A percentile compares a stretch with the other conserved stretches of the same genome.
Conservation (phyloP, 2,113 vertebrate genomes). For the Ranitomeya imitator region DNA sequence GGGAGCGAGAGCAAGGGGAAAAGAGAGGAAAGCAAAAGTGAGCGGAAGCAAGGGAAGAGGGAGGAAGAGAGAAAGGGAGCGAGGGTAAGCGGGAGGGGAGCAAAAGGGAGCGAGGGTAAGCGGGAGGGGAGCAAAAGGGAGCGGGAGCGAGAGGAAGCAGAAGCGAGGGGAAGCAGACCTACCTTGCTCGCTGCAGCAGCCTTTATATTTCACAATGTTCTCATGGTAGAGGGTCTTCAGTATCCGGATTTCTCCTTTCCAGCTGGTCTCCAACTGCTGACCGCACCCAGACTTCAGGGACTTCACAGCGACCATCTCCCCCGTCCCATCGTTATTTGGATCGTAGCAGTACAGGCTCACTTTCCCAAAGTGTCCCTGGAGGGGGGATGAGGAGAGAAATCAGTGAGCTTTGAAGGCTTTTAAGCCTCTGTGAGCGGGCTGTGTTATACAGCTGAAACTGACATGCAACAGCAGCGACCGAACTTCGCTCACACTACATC, state of each 20-base stretch:
- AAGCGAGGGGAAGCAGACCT: neutral
- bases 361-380: slow-evolving; percentile 91
- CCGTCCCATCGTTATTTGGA: slow-evolving; percentile 85
- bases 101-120: too few species aligned
- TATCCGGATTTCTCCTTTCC: slow-evolving; percentile 89
- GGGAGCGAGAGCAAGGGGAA: too few species aligned
- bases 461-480: too few species aligned
- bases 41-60: too few species aligned
- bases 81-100: too few species aligned
- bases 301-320: slow-evolving; percentile 91
- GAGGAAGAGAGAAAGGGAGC: too few species aligned
- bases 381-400: neutral
- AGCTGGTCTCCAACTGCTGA: slow-evolving; percentile 74
- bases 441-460: too few species aligned
- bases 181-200: slow-evolving; percentile 89
- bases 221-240: slow-evolving; percentile 84
- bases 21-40: too few species aligned
- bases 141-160: too few species aligned
- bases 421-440: too few species aligned
- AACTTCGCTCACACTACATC: too few species aligned
- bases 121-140: too few species aligned
- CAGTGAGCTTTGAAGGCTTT: neutral
- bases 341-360: slow-evolving; percentile 89
- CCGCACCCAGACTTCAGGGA: slow-evolving; percentile 82
- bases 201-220: slow-evolving; percentile 94